Conservation (phyloP, 2,797 vertebrate genomes). For the Chanos chanos region DNA sequence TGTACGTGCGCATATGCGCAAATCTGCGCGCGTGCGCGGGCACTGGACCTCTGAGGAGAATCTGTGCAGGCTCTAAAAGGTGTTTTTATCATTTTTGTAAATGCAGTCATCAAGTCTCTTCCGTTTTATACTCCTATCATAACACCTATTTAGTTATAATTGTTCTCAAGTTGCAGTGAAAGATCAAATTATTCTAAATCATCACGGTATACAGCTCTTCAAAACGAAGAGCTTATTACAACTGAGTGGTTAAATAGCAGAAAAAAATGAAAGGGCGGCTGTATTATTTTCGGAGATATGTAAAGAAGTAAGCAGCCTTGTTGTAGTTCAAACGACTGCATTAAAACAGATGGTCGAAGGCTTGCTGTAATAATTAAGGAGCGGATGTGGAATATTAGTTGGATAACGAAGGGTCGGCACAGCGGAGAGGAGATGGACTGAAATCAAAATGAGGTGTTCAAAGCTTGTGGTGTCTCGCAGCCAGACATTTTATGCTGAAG, state of each 20-base stretch:
- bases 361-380: conserved; percentile 56
- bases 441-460: conserved; percentile 52
- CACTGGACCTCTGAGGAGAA: conserved; percentile 26
- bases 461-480: conserved; percentile 39
- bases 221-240: no score
- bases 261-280: conserved; percentile 5
- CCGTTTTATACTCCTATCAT: no score
- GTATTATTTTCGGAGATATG: conserved; percentile 50
- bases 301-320: conserved; percentile 29
- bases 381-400: conserved; percentile 64
- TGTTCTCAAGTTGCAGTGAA: no score
- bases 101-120: no score
- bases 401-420: conserved; percentile 45
- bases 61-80: conserved; percentile 10
- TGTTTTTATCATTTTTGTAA: no score
- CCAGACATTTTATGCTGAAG: no score
- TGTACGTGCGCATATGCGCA: conserved; percentile 9
- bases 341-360: conserved; percentile 57
- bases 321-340: conserved; percentile 39
- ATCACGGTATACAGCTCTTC: no score
- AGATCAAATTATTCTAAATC: no score
- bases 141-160: no score
- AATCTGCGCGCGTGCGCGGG: conserved; percentile 10
- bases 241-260: background rate
- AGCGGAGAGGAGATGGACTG: conserved; percentile 46